Base-by-base conservation (phyloP, 2,113 vertebrate species). In the Cervus canadensis region DNA sequence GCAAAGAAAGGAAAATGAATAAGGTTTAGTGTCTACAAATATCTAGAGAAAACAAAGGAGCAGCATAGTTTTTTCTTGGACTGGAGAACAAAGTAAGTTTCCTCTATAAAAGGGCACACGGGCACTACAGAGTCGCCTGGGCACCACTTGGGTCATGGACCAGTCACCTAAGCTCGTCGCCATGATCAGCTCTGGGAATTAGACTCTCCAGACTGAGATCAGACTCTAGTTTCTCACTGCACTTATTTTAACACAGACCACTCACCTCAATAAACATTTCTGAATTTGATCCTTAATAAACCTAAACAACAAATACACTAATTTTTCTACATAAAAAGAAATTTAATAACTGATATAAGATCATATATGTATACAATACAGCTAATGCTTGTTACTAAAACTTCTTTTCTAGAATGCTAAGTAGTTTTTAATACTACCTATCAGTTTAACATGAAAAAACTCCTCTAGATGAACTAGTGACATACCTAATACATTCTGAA, bases 291-390 rank as follows among this genome's bases (percentile, higher is more conserved):
- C 8, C 33, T 78, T 56, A 64, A 21, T 52, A 85, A 91, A 59
- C 82, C 71, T 84, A 82, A 62, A 83, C 40, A 88, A 62, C 17
- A 45, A 36, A 60, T 11, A 50, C 3, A 2, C 13, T 45, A 14
- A 26, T 60, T 85, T 96, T 97, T 78, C 48, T 82, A 82, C 16
- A 67, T 3, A 54, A 83, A 92, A 59, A 45, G n/a, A 71, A 92
- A 88, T 33, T 43, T 76, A 92, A 12, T 74, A 59, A 62, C 36
- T 96, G 25, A 57, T n/a, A 0, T 52, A 28, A 93, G 8, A 93
- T 93, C 88, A 96, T 50, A 74, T 90, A 94, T 67, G 21, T 26
- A 48, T 21, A 91, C 3, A 81, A 84, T 15, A 79, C 2, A 84
- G 89, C 48, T 28, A 92, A 62, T 17, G n/a, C 7, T 81, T 94